These are phyloP conservation scores for Pemphigus obesinymphae DNA, from an alignment of 1,140 invertebrate genomes.

Conservation along the genomic window DNA sequence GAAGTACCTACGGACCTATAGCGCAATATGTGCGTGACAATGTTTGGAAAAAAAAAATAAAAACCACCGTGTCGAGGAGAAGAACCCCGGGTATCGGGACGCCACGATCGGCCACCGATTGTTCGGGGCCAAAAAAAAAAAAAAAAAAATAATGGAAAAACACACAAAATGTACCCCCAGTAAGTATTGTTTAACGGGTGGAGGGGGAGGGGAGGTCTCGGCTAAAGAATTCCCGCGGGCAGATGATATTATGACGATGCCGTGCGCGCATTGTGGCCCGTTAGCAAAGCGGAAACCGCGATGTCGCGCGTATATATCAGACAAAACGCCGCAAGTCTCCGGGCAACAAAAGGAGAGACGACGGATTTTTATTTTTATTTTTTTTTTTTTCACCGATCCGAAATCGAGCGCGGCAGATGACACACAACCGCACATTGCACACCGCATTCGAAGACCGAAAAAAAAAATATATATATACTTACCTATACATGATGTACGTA, in stretches of 20 bases:
- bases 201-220: not conserved
- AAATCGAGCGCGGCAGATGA: conserved; percentile 40
- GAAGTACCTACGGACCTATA: too few relatives aligned
- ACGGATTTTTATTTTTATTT: not conserved
- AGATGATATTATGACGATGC: conserved; percentile 23
- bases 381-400: conserved; percentile 14
- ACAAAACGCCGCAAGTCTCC: not conserved
- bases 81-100: not conserved
- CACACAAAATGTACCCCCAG: not conserved
- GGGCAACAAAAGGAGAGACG: conserved; percentile 16
- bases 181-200: not conserved
- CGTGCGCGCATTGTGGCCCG: not conserved
- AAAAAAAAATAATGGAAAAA: not conserved
- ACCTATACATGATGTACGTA: not conserved
- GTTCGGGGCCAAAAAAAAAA: not conserved
- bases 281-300: conserved; percentile 39
- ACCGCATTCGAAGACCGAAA: not conserved
- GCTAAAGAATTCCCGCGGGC: too few relatives aligned
- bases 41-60: too few relatives aligned
- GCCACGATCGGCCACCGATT: not conserved
- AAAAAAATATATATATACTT: not conserved
- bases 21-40: too few relatives aligned
- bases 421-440: not conserved
- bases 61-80: not conserved
- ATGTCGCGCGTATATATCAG: too few relatives aligned